Conservation (phyloP, 2,113 vertebrate species). For the Passerina amoena region DNA sequence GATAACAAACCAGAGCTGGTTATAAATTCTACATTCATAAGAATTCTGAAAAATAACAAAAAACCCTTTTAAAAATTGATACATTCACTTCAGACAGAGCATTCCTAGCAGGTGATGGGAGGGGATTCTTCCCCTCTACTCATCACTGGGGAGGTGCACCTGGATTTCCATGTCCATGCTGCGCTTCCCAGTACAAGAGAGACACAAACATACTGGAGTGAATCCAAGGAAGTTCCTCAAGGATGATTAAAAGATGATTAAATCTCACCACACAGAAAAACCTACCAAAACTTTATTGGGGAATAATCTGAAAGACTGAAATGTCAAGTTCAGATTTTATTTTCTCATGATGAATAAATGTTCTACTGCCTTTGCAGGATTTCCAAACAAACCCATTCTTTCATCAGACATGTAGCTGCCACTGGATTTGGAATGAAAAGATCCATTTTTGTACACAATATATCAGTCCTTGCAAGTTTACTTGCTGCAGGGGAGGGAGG, state of each 20-base stretch:
- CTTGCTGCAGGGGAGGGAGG: neutral
- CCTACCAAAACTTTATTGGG: neutral
- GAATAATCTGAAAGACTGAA: neutral
- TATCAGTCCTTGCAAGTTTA: neutral
- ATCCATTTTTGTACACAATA: neutral
- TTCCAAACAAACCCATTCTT: neutral
- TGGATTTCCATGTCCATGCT: neutral
- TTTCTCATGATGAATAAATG: neutral
- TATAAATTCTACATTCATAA: neutral
- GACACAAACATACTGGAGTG: rapidly evolving
- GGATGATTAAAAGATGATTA: neutral
- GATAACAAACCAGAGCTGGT: neutral
- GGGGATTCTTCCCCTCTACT: neutral
- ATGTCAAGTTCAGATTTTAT: neutral
- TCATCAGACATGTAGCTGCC: rapidly evolving
- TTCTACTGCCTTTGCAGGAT: neutral
- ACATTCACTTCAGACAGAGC: neutral
- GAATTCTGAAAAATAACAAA: neutral
- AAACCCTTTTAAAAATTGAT: neutral
- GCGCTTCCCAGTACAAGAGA: neutral
- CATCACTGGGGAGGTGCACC: neutral
- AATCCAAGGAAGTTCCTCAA: neutral
- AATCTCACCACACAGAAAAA: neutral
- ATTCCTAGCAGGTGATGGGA: neutral
- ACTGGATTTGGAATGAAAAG: neutral